These are phyloP conservation scores for Amphiura filiformis DNA, from an alignment of 35 echinoderm and acorn worm species.

Conservation along the genomic window DNA sequence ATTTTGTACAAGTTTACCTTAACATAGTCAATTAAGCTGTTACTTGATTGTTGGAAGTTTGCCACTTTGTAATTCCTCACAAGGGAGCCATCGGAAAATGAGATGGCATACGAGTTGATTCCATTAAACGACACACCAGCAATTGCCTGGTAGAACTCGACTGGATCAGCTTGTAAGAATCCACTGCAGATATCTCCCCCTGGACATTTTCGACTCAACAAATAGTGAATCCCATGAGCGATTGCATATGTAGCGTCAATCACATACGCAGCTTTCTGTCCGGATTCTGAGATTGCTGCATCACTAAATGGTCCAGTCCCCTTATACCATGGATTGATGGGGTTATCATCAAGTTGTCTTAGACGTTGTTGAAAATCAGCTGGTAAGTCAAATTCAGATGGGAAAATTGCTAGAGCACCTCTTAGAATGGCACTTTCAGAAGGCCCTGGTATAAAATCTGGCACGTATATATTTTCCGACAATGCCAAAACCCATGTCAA, in stretches of 20 bases:
- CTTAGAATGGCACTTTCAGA: background rate
- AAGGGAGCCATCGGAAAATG: background rate
- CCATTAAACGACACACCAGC: conserved; percentile 29
- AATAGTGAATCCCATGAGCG: conserved; percentile 29
- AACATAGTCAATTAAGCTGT: no score
- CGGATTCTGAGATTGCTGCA: background rate
- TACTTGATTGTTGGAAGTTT: background rate
- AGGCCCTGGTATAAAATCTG: background rate
- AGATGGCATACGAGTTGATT: background rate
- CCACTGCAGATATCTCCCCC: background rate
- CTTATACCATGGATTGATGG: conserved; percentile 27
- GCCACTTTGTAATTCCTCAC: background rate
- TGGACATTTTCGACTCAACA: background rate
- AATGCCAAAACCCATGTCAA: conserved; percentile 41
- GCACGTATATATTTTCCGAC: background rate
- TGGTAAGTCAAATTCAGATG: background rate
- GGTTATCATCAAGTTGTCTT: background rate
- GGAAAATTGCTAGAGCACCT: background rate
- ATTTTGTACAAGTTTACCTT: no score
- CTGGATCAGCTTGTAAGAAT: conserved; percentile 8
- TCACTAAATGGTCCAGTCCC: background rate
- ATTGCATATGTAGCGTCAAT: conserved; percentile 40
- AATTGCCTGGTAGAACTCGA: conserved; percentile 1
- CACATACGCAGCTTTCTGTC: conserved; percentile 1
- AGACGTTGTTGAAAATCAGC: conserved; percentile 31